A percentile compares a stretch with the other conserved stretches of the same genome.
Evolutionary conservation across 1,140 invertebrate genomes (phyloP).

Genomic region (Cryptotermes secundus): DNA sequence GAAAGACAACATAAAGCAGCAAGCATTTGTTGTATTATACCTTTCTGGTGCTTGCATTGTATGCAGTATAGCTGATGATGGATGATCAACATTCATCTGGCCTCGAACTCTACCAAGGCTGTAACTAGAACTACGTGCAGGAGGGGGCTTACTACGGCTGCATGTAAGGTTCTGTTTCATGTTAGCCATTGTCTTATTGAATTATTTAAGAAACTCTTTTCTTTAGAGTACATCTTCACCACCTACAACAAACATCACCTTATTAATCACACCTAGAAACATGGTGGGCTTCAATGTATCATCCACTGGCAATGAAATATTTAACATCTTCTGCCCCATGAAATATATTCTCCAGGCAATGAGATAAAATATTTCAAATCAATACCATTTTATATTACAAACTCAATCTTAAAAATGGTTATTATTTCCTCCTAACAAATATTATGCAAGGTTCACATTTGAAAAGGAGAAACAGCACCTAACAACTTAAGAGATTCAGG

Average conservation of each 20-base stretch:
- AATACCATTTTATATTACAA: no score
- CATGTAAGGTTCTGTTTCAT: slow-evolving; percentile 39
- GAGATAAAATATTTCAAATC: no score
- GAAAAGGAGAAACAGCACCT: no score
- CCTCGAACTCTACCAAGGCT: slow-evolving; percentile 16
- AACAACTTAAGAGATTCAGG: no score
- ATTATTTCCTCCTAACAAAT: no score
- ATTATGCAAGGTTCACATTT: no score
- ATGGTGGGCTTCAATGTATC: no score
- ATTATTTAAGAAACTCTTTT: background rate
- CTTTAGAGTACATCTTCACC: background rate
- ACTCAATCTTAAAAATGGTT: no score
- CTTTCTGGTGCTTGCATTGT: slow-evolving; percentile 24
- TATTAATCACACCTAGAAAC: background rate
- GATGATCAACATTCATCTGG: background rate
- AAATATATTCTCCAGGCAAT: no score
- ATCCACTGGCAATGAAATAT: no score
- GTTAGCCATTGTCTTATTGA: slow-evolving; percentile 23
- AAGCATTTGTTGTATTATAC: slow-evolving; percentile 14
- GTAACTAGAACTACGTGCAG: slow-evolving; percentile 36
- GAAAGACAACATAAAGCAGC: background rate
- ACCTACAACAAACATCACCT: background rate
- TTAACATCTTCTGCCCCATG: no score
- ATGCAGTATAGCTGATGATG: background rate
- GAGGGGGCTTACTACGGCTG: slow-evolving; percentile 38